Base-by-base conservation (phyloP, 2,113 vertebrate genomes). In the Ifrita kowaldi region DNA sequence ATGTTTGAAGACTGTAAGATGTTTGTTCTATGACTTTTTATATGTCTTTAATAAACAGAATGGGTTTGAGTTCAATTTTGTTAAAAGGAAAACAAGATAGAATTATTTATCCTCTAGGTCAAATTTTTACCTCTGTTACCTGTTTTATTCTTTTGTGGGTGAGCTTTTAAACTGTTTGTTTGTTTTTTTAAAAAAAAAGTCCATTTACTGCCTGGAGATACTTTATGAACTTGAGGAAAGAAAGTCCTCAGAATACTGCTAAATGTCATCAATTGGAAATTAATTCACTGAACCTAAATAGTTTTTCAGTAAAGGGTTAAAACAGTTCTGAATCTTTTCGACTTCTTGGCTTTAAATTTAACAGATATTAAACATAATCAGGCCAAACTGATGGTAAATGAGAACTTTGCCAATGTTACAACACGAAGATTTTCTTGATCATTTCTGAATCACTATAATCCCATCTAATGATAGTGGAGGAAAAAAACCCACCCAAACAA, bases 1-100 rank as follows among this genome's bases (percentile, higher is more conserved):
- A 83, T 62, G 65, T 96, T 94, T 93, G 84, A 90, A 70, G 64
- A 94, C 93, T 97, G 81, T 93, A 91, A 90, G 76, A 64, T 92
- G 39, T 94, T 93, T 84, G 50, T 53, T 93, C 93, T 84, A 95
- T 86, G 68, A 64, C 83, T 96, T 97, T 78, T 76, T 75, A 47
- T 78, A 80, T 90, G 77, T 96, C 91, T 96, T 97, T 96, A 97
- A 97, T 97, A 97, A 97, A 95, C 83, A 87, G 73, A 96, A 79
- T 87, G 20, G 47, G n/a, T 90, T 97, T 90, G 56, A 87, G 80
- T 92, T 92, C 68, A 84, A 87, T 93, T 96, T 95, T 93, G 73
- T 89, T 95, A 71, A 59, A 78, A 82, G 44, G 39, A 67, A 91
- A 90, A 37, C 20, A 80, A 86, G 78, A 70, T 57, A 63, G 90